Conservation (phyloP, 2,797 vertebrate genomes). For the Loriculus beryllinus region DNA sequence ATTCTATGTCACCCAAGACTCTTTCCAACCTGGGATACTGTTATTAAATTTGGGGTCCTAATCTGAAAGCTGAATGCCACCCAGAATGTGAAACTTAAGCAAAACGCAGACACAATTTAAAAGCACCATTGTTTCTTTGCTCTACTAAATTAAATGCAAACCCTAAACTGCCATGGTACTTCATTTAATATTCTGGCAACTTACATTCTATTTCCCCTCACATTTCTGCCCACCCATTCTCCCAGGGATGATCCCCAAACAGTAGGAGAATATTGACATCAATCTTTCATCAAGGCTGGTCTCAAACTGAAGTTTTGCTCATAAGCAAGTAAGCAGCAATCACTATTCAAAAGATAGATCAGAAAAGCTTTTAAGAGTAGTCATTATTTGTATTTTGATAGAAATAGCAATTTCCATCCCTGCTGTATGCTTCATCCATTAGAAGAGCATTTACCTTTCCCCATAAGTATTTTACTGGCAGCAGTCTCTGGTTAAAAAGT, state of each 20-base stretch:
- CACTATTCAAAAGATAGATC: neutral
- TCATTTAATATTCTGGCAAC: neutral
- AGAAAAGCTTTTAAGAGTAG: neutral
- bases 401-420: neutral
- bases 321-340: neutral
- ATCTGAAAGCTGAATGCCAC: neutral
- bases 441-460: conserved; percentile 69
- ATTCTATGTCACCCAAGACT: too few relatives aligned
- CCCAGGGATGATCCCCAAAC: neutral
- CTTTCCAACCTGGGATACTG: too few relatives aligned
- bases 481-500: conserved; percentile 87
- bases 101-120: neutral
- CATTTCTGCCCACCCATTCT: neutral
- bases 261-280: neutral
- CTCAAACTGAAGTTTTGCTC: neutral
- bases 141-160: neutral
- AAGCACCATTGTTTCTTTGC: neutral
- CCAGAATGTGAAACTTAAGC: neutral
- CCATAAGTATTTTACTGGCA: conserved; percentile 87
- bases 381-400: neutral
- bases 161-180: neutral
- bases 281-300: neutral
- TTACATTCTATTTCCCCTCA: neutral
- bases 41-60: neutral
- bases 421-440: neutral